These are phyloP conservation scores for Eremobia ochroleuca DNA, from an alignment of 2,888 invertebrate genomes.

Conservation along the genomic window DNA sequence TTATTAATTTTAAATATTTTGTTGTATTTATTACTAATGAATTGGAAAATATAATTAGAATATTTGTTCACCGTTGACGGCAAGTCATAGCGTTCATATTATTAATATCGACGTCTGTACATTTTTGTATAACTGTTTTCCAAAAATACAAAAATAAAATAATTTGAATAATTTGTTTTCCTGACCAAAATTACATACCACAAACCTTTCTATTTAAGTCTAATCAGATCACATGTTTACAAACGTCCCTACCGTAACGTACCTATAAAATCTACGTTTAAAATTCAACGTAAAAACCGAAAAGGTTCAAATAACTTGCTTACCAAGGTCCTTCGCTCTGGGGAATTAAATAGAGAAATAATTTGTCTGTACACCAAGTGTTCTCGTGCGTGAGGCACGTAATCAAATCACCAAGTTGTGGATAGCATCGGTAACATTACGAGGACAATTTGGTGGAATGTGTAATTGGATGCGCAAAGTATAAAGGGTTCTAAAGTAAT, in stretches of 20 bases:
- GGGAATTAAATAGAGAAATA: constrained; percentile 44
- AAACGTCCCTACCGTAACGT: not conserved
- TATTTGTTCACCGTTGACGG: too few species aligned
- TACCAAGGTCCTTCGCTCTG: constrained; percentile 24
- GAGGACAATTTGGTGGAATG: constrained; percentile 42
- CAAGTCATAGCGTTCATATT: too few species aligned
- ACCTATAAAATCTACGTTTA: constrained; percentile 1
- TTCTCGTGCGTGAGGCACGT: constrained; percentile 30
- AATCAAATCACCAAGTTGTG: constrained; percentile 32
- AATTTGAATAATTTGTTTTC: not conserved
- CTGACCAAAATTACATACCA: not conserved
- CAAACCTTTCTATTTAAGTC: not conserved
- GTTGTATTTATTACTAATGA: too few species aligned
- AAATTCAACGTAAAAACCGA: constrained; percentile 46
- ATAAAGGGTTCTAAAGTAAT: not conserved
- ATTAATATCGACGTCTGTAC: too few species aligned
- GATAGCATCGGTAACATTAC: constrained; percentile 16
- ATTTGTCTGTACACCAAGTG: constrained; percentile 46
- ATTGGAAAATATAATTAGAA: too few species aligned
- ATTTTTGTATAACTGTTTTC: too few species aligned
- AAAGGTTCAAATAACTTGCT: constrained; percentile 51
- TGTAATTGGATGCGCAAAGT: constrained; percentile 15
- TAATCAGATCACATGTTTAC: constrained; percentile 2
- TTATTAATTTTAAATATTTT: too few species aligned
- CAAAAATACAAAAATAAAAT: not conserved